phyloP scores from a whole-genome alignment of 2,113 vertebrate genomes.

The Gila orcuttii region DNA sequence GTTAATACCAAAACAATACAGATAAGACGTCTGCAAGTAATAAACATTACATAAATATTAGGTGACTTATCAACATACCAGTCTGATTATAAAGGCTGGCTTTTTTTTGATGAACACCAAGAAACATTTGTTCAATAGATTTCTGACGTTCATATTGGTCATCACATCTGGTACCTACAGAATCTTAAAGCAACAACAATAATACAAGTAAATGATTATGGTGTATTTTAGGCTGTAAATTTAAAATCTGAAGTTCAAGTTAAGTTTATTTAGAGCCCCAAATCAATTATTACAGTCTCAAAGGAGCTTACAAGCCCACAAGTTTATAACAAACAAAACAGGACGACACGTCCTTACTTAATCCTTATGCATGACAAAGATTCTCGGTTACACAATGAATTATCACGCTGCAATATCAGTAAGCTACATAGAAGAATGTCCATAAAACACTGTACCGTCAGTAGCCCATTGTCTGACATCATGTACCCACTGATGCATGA shows the following conservation, averaged over 20 bases:
- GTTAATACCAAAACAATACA: neutral
- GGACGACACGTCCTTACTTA: neutral
- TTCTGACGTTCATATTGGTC: neutral
- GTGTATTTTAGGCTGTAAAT: neutral
- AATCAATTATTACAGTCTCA: too few relatives aligned
- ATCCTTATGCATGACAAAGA: neutral
- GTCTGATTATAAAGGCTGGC: neutral
- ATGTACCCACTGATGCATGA: slow-evolving; percentile 1
- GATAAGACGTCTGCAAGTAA: neutral
- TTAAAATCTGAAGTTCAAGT: too few relatives aligned
- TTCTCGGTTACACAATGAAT: neutral
- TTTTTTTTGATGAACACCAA: neutral
- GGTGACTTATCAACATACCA: neutral
- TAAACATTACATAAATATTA: neutral
- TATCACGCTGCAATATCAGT: neutral
- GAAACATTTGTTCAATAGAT: neutral
- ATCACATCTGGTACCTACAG: too few relatives aligned
- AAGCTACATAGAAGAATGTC: neutral
- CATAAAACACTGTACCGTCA: slow-evolving; percentile 10
- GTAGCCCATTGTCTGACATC: slow-evolving; percentile 24
- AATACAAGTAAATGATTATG: too few relatives aligned
- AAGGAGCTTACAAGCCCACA: neutral
- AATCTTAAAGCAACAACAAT: too few relatives aligned
- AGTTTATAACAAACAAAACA: neutral
- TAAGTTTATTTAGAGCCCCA: too few relatives aligned